These are phyloP conservation scores for Panzeria rudis DNA, from an alignment of 2,888 invertebrate genomes.

Conservation along the genomic window DNA sequence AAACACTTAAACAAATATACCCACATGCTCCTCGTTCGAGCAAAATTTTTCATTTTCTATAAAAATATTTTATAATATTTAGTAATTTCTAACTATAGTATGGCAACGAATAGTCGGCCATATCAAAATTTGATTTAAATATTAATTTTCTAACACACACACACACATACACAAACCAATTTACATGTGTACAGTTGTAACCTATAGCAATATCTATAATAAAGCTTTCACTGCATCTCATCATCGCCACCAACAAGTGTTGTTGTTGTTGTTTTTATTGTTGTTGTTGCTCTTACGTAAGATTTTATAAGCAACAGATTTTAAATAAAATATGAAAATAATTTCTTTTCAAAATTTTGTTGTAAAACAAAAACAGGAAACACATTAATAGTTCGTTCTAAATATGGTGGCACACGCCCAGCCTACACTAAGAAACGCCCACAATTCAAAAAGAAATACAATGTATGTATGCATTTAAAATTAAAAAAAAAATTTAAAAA, in stretches of 20 bases:
- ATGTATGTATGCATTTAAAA: background rate
- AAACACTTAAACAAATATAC: background rate
- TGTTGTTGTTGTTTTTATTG: background rate
- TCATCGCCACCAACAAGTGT: background rate
- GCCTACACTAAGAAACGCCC: conserved; percentile 64
- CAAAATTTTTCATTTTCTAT: conserved; percentile 11
- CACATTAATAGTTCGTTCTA: conserved; percentile 38
- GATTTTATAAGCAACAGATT: conserved; percentile 8
- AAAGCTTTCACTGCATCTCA: conserved; percentile 51
- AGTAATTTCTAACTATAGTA: conserved; percentile 41
- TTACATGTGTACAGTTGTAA: background rate
- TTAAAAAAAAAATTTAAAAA: background rate
- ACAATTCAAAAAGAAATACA: conserved; percentile 21
- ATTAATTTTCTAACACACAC: background rate
- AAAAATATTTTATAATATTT: conserved; percentile 26
- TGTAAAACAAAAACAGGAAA: conserved; percentile 37
- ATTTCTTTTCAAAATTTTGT: conserved; percentile 21
- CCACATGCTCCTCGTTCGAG: background rate
- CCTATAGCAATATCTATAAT: conserved; percentile 17
- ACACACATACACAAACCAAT: background rate
- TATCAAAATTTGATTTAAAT: conserved; percentile 57
- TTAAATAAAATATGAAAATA: conserved; percentile 1
- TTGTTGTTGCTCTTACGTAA: conserved; percentile 39
- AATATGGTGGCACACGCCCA: conserved; percentile 57
- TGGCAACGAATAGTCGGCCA: background rate